These are phyloP conservation scores for Cryptoblepharus egeriae DNA, from an alignment of 2,797 vertebrate genomes.

Conservation along the genomic window DNA sequence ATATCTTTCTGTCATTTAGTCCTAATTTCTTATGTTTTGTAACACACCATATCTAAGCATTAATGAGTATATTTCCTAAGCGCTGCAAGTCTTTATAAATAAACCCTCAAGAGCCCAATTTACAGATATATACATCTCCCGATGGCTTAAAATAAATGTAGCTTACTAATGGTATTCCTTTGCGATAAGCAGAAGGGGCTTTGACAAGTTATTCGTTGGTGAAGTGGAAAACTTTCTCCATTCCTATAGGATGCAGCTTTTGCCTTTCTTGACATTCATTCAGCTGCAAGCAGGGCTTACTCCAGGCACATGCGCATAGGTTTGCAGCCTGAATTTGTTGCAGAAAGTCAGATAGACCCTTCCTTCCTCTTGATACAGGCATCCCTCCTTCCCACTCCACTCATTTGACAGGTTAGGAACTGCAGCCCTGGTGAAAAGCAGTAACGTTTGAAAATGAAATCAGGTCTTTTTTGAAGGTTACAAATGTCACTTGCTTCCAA, in stretches of 20 bases:
- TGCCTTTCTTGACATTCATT: constrained; percentile 20
- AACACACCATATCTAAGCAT: constrained; percentile 22
- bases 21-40: constrained; percentile 16
- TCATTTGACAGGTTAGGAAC: too few species aligned
- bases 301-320: too few species aligned
- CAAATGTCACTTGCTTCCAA: too few species aligned
- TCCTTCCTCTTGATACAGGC: too few species aligned
- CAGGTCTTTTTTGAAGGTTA: too few species aligned
- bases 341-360: too few species aligned
- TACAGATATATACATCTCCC: constrained; percentile 42
- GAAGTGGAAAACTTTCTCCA: constrained; percentile 27
- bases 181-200: constrained; percentile 51
- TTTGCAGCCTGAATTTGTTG: too few species aligned
- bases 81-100: constrained; percentile 21
- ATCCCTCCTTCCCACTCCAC: too few species aligned
- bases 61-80: constrained; percentile 45
- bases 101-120: constrained; percentile 56
- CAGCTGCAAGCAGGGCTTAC: not conserved
- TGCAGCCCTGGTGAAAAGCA: too few species aligned
- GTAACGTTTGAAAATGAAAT: too few species aligned
- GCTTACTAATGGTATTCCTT: constrained; percentile 52
- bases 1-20: too few species aligned
- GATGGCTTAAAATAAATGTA: constrained; percentile 55
- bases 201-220: constrained; percentile 24
- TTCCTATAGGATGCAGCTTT: not conserved